Conservation (phyloP, 2,888 invertebrate species). For the Cerceris ruficornis region DNA sequence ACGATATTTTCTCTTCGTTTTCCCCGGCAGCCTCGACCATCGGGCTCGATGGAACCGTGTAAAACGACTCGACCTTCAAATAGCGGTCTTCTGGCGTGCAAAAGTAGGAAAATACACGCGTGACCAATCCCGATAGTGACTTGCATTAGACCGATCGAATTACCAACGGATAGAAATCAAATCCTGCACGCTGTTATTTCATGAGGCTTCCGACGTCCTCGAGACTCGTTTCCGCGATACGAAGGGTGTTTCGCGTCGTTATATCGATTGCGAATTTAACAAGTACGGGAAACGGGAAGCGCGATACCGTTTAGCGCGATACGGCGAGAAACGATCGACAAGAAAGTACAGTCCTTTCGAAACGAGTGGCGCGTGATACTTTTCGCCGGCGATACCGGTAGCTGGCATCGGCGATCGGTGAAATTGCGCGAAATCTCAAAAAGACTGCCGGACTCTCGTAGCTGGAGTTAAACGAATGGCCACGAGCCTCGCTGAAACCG, state of each 20-base stretch:
- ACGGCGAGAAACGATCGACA: not conserved
- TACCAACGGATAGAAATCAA: conserved; percentile 45
- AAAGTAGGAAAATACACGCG: conserved; percentile 31
- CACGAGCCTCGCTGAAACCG: conserved; percentile 5
- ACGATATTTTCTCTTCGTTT: too few species aligned
- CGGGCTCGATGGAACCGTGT: not conserved
- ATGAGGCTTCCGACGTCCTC: conserved; percentile 18
- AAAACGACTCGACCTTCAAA: conserved; percentile 24
- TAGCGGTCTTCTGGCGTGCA: conserved; percentile 7
- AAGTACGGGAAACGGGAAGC: not conserved
- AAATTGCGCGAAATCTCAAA: not conserved
- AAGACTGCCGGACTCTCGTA: conserved; percentile 20
- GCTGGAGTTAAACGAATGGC: conserved; percentile 32
- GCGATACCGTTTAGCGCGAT: not conserved
- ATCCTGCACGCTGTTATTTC: conserved; percentile 35
- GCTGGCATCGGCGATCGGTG: not conserved
- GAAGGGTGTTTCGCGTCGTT: not conserved
- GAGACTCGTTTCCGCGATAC: conserved; percentile 3
- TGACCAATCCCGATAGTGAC: conserved; percentile 37
- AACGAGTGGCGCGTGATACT: too few species aligned
- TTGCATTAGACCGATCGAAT: conserved; percentile 36
- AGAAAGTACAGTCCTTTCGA: too few species aligned
- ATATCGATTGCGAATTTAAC: not conserved
- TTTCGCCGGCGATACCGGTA: too few species aligned
- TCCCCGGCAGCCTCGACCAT: too few species aligned